Evolutionary conservation across 2,113 vertebrate species (phyloP), one percentile per base, ranked within the genome.

Genomic region (Motacilla tschutschensis): DNA sequence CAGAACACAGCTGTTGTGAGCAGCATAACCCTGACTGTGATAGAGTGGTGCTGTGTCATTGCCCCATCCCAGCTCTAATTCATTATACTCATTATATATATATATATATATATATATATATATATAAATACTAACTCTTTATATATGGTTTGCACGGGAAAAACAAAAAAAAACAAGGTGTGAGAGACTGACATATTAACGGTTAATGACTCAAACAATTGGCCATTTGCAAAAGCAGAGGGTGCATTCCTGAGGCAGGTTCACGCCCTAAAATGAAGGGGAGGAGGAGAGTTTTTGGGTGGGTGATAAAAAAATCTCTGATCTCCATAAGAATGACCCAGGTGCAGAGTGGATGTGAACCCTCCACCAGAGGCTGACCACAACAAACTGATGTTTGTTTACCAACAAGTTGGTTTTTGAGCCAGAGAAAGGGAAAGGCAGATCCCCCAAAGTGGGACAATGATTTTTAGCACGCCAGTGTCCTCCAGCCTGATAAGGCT

Each of bases 21-120:
- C 21, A 38, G 44, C 26, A 2, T 20, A 43, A 51, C 26, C 19
- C 11, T 1, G 1, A 17, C 24, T 48, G 2, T 1, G 18, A 7
- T 63, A 62, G 36, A 10, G 16, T 13, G 35, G 51, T 69, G 48
- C 18, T 46, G 10, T 20, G 64, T 25, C 53, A 22, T 47, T 66
- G 47, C 8, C 29, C 35, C 40, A 59, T 31, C 24, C 40, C 6
- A 3, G 13, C 44, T 75, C 46, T 48, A 33, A 33, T 33, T 33
- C 33, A 33, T 33, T 33, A 33, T 33, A 33, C 33, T 33, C 33
- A 33, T 33, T 33, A 33, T 33, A 33, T 33, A 33, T 33, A 33
- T 33, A 33, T 33, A 33, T 33, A 33, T 33, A 33, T 33, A 33
- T 33, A 33, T 33, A 33, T 33, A 33, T 33, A 33, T 33, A 33